Evolutionary conservation across 2,888 invertebrate species (phyloP).

Genomic region (Nudaria mundana): DNA sequence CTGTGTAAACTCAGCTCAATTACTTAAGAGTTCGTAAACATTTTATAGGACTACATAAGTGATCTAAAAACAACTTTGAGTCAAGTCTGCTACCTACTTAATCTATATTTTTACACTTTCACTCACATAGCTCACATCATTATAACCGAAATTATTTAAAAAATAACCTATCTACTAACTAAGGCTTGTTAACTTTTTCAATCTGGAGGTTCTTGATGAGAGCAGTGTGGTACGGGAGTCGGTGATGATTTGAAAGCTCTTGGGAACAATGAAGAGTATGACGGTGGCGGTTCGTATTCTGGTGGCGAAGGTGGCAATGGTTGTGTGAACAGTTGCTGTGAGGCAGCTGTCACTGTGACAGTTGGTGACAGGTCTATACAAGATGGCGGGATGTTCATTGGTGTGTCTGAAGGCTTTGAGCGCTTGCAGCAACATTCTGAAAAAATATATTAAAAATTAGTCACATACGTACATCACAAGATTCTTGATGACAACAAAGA

Average conservation of each 20-base stretch:
- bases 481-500: no score
- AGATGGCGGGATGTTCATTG: constrained; percentile 68
- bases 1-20: no score
- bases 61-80: no score
- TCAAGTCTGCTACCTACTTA: no score
- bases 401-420: constrained; percentile 71
- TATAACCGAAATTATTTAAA: constrained; percentile 29
- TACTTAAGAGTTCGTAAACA: no score
- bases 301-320: constrained; percentile 75
- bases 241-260: constrained; percentile 70
- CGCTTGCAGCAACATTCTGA: constrained; percentile 78
- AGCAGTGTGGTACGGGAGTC: constrained; percentile 71
- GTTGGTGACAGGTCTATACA: constrained; percentile 73
- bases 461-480: no score
- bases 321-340: constrained; percentile 61
- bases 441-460: no score
- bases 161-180: constrained; percentile 43
- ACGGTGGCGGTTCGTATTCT: constrained; percentile 84
- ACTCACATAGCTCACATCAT: constrained; percentile 12
- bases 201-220: constrained; percentile 69
- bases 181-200: constrained; percentile 35
- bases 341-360: constrained; percentile 63
- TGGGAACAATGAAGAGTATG: constrained; percentile 85
- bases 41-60: no score
- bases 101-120: constrained; percentile 1